Evolutionary conservation across 2,113 vertebrate genomes (phyloP), one percentile per base, ranked within the genome.

Genomic region (Anhinga rufa): DNA sequence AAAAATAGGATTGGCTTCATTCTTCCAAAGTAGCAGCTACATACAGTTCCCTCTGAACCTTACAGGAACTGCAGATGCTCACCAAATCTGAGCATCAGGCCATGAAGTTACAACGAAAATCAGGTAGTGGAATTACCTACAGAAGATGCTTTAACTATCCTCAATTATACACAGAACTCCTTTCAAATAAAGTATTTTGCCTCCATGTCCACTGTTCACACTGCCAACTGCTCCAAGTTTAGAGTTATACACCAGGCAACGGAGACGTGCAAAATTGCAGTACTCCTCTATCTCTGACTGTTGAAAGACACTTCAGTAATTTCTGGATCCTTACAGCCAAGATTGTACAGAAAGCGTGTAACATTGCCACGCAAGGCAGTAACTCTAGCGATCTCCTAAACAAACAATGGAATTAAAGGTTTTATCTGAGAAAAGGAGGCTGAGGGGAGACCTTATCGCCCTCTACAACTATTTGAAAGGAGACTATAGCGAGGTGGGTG

Each of bases 401-500:
- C 15, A 57, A 83, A 28, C 2, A 3, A 38, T 2, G 6, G 14
- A 88, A 84, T 64, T 60, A 44, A 75, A 81, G 28, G 24, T 76
- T 51, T 51, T 40, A 54, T 34, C 42, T 65, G 10, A 58, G 34
- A 66, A 95, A 88, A 78, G 22, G 5, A 70, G 20, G 16, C 69
- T 65, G 31, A 84, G 20, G 25, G 14, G 13, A 77, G 40, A 60
- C n/a, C n/a, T 57, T 17, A 29, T 10, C 7, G 0, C 28, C 71
- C 55, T 48, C 65, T 70, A 17, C 21, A 82, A 32, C 34, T 34
- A 46, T 40, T 15, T 65, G 44, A 86, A 89, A 77, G 17, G 10
- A 62, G 28, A 32, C 1, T 42, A 15, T 17, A 69, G 11, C 0
- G 0, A 85, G 38, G 48, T 12, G 8, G 12, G 2, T 5, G 10